Evolutionary conservation across 2,113 vertebrate genomes (phyloP).

Genomic region (Peromyscus polionotus): DNA sequence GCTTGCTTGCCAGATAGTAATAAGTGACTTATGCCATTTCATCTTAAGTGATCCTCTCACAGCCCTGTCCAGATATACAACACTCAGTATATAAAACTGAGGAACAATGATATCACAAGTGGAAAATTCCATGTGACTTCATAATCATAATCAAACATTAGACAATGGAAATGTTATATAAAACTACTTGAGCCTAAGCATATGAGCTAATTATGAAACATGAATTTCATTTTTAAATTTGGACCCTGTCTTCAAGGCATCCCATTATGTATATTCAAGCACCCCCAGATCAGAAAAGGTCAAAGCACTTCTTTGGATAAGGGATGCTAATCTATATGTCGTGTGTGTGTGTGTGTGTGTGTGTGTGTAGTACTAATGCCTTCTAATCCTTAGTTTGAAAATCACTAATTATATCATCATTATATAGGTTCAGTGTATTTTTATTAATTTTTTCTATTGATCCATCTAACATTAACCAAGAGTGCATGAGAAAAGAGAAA

Average conservation of each 20-base stretch:
- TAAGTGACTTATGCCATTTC: background rate
- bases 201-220: background rate
- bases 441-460: conserved; percentile 21
- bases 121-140: background rate
- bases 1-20: conserved; percentile 48
- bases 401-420: background rate
- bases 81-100: background rate
- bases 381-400: conserved; percentile 25
- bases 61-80: background rate
- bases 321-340: background rate
- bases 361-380: background rate
- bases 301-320: background rate
- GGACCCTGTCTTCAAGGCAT: background rate
- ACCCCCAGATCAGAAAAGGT: background rate
- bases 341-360: too few species aligned
- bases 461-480: background rate
- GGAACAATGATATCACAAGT: background rate
- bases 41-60: background rate
- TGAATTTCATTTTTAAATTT: background rate
- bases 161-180: background rate
- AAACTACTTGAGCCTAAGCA: background rate
- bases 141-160: background rate
- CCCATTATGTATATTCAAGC: background rate
- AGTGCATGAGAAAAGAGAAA: background rate
- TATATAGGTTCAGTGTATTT: background rate